Evolutionary conservation across 2,797 vertebrate genomes (phyloP).

Genomic region (Cryptoblepharus egeriae): DNA sequence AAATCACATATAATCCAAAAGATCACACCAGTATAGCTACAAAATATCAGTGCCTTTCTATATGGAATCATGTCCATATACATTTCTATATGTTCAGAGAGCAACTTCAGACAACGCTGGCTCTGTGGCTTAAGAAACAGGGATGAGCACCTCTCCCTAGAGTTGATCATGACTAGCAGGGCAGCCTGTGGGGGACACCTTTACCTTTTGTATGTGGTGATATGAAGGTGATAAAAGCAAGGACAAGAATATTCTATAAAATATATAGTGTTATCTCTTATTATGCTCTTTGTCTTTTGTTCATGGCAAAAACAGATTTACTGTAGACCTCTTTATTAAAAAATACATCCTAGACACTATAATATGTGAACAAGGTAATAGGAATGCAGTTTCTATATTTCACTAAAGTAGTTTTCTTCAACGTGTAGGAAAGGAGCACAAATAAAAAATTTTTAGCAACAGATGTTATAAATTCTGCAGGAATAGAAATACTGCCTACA

Average conservation of each 20-base stretch:
- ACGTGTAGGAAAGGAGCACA: conserved; percentile 13
- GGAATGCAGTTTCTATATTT: background rate
- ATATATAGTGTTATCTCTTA: background rate
- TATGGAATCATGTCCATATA: no score
- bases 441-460: background rate
- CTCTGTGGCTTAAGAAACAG: no score
- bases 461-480: conserved; percentile 14
- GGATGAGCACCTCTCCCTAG: no score
- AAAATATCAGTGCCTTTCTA: background rate
- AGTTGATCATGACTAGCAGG: no score
- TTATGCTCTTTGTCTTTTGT: background rate
- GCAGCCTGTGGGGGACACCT: no score
- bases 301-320: conserved; percentile 8
- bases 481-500: conserved; percentile 1
- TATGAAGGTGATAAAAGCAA: background rate
- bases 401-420: conserved; percentile 1
- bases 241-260: background rate
- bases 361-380: background rate
- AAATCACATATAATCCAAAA: background rate
- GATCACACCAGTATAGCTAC: background rate
- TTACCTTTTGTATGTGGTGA: no score
- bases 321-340: background rate
- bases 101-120: no score
- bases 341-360: background rate
- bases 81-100: no score